These are phyloP conservation scores for Physella acuta DNA, from an alignment of 1,140 invertebrate species.

Conservation along the genomic window DNA sequence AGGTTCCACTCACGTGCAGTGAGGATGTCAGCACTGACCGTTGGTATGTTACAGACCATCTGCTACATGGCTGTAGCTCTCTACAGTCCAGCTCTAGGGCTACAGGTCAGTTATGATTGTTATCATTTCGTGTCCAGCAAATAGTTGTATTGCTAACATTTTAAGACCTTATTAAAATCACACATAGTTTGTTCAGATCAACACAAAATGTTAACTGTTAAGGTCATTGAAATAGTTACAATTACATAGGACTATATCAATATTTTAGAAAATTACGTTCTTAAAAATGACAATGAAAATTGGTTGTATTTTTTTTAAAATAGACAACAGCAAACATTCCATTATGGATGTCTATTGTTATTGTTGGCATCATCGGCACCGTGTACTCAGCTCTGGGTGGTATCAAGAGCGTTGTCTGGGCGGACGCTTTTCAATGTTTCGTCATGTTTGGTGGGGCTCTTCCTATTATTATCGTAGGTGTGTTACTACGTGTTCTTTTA, in stretches of 20 bases:
- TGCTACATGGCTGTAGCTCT: conserved; percentile 89
- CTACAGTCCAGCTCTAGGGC: conserved; percentile 84
- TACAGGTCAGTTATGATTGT: conserved; percentile 90
- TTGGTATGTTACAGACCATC: conserved; percentile 60
- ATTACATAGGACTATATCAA: too few species aligned
- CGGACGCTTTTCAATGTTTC: conserved; percentile 78
- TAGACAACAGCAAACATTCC: conserved; percentile 29
- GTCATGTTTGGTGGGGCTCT: conserved; percentile 31
- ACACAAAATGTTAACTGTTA: too few species aligned
- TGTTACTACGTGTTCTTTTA: too few species aligned
- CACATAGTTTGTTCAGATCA: too few species aligned
- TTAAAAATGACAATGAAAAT: too few species aligned
- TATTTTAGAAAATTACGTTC: too few species aligned
- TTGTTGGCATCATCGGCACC: conserved; percentile 36
- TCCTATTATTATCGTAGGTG: too few species aligned
- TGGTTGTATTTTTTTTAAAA: too few species aligned
- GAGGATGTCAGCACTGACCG: conserved; percentile 30
- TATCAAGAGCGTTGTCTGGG: conserved; percentile 87
- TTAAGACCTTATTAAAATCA: too few species aligned
- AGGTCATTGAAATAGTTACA: too few species aligned
- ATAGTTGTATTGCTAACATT: too few species aligned
- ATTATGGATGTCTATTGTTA: conserved; percentile 31
- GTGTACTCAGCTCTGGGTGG: conserved; percentile 66
- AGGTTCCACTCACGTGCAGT: conserved; percentile 41
- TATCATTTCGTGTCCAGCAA: too few species aligned